Conservation (phyloP, 2,888 invertebrate species). For the Dendrolimus houi region DNA sequence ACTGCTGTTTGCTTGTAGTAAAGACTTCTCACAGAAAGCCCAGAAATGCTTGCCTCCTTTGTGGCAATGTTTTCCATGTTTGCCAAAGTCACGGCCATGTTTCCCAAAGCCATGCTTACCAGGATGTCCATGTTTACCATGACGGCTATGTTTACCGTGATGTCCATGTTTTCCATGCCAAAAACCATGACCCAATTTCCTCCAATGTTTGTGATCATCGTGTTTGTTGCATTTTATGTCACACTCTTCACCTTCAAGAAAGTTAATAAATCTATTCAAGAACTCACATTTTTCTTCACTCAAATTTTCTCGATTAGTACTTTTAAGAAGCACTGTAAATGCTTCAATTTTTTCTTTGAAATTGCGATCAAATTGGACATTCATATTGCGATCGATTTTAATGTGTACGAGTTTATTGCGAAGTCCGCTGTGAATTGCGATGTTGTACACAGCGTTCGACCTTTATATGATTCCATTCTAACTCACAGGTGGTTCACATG, state of each 20-base stretch:
- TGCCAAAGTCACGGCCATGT: conserved; percentile 14
- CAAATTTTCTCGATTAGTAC: neutral
- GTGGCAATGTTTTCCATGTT: conserved; percentile 8
- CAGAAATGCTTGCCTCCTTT: conserved; percentile 15
- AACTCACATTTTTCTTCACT: conserved; percentile 3
- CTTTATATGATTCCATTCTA: conserved; percentile 10
- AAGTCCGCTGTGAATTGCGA: neutral
- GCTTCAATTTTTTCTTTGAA: neutral
- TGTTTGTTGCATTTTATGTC: conserved; percentile 5
- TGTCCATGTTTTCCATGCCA: conserved; percentile 7
- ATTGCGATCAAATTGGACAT: neutral
- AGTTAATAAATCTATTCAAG: conserved; percentile 13
- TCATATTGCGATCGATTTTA: neutral
- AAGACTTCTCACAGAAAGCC: conserved; percentile 9
- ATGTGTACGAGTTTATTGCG: neutral
- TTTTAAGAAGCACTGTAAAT: neutral
- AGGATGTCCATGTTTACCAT: neutral
- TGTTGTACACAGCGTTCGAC: neutral
- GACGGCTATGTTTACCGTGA: conserved; percentile 7
- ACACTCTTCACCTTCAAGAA: neutral
- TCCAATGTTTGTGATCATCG: conserved; percentile 6
- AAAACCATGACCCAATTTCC: neutral
- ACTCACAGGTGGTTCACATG: conserved; percentile 11
- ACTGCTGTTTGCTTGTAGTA: conserved; percentile 13
- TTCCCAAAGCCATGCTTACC: conserved; percentile 13